These are phyloP conservation scores for Dynastes maya DNA, from an alignment of 2,888 invertebrate genomes.

Conservation along the genomic window DNA sequence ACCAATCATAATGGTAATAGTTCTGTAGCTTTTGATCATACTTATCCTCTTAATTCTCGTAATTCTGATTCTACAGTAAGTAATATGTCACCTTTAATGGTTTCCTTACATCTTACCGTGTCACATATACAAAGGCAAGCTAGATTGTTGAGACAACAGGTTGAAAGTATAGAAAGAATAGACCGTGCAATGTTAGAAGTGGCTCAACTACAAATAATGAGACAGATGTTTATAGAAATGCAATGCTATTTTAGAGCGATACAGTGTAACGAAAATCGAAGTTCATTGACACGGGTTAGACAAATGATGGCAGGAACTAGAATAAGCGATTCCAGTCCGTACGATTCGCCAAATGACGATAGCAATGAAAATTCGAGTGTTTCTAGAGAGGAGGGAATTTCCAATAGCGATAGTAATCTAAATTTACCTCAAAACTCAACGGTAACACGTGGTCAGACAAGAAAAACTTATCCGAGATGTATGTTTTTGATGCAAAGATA, in stretches of 20 bases:
- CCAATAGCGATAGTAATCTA: constrained; percentile 2
- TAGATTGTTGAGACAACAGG: constrained; percentile 65
- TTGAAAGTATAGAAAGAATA: constrained; percentile 66
- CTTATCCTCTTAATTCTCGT: constrained; percentile 61
- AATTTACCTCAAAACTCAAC: constrained; percentile 5
- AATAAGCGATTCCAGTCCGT: constrained; percentile 67
- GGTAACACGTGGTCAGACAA: constrained; percentile 12
- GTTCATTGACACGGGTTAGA: constrained; percentile 66
- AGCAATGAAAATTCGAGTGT: constrained; percentile 44
- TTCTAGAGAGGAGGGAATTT: constrained; percentile 15
- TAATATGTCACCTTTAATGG: constrained; percentile 65
- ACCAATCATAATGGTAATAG: constrained; percentile 50
- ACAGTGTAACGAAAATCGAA: constrained; percentile 71
- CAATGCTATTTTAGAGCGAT: constrained; percentile 73
- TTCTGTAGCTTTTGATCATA: constrained; percentile 66
- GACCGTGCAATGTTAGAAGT: constrained; percentile 69
- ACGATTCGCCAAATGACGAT: constrained; percentile 62
- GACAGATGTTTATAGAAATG: constrained; percentile 78
- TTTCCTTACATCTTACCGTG: constrained; percentile 67
- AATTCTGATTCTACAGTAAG: constrained; percentile 54
- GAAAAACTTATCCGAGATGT: constrained; percentile 62
- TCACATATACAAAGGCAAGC: constrained; percentile 68
- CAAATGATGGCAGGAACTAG: constrained; percentile 70
- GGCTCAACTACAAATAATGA: constrained; percentile 74
- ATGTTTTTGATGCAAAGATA: constrained; percentile 61